These are phyloP conservation scores for Drusus annulatus DNA, from an alignment of 1,140 invertebrate genomes.

Conservation along the genomic window DNA sequence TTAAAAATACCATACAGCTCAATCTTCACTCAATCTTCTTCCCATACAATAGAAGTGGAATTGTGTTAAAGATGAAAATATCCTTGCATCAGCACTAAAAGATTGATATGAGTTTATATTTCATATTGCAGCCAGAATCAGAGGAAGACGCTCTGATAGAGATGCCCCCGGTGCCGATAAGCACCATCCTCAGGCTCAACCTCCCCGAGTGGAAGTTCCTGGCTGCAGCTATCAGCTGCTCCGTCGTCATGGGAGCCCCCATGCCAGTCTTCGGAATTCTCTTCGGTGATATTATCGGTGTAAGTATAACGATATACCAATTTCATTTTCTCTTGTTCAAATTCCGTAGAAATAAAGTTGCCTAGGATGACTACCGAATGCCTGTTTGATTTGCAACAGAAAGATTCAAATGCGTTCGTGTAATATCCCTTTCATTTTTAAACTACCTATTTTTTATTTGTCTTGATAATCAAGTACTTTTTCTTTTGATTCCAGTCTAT, in stretches of 20 bases:
- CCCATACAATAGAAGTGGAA: no score
- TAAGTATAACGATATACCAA: slow-evolving; percentile 57
- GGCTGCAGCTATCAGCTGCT: slow-evolving; percentile 76
- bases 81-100: no score
- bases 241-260: slow-evolving; percentile 79
- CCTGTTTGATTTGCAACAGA: no score
- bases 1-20: no score
- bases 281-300: slow-evolving; percentile 84
- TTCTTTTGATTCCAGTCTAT: slow-evolving; percentile 66
- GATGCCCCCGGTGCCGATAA: slow-evolving; percentile 64
- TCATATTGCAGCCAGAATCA: neutral
- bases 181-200: slow-evolving; percentile 77
- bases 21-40: no score
- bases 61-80: no score
- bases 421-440: no score
- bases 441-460: no score
- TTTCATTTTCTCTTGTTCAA: neutral
- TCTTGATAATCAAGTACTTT: neutral
- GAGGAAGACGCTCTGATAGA: slow-evolving; percentile 61
- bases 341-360: no score
- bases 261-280: slow-evolving; percentile 85
- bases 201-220: slow-evolving; percentile 82
- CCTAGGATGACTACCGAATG: no score
- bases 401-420: no score
- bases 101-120: no score